Percentiles rank a stretch among this genome's conserved stretches.
Evolutionary conservation across 2,888 invertebrate species (phyloP).

Genomic region (Tanytarsus gracilentus): DNA sequence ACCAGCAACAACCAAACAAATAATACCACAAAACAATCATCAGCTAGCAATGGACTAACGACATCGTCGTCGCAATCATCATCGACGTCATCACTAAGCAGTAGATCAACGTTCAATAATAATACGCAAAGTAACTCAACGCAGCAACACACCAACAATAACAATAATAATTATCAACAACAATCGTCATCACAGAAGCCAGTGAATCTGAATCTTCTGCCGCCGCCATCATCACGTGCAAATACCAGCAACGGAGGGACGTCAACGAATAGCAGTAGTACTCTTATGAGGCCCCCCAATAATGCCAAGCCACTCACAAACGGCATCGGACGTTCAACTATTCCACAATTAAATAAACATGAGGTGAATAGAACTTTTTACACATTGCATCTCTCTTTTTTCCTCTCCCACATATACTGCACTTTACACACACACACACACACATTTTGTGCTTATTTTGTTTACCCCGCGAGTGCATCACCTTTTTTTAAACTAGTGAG

Average conservation of each 20-base stretch:
- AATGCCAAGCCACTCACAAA: neutral
- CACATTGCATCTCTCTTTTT: neutral
- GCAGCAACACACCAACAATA: neutral
- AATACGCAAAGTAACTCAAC: neutral
- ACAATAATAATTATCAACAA: neutral
- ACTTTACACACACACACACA: neutral
- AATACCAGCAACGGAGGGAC: neutral
- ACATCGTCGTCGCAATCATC: constrained; percentile 4
- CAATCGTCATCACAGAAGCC: neutral
- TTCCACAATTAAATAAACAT: constrained; percentile 12
- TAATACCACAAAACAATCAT: neutral
- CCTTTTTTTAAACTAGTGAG: neutral
- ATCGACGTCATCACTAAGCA: neutral
- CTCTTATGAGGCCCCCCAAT: constrained; percentile 6
- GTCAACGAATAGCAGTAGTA: neutral
- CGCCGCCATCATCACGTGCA: constrained; percentile 11
- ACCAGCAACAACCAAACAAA: neutral
- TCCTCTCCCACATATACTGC: neutral
- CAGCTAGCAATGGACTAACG: constrained; percentile 4
- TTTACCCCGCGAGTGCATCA: too few relatives aligned
- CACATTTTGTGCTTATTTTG: neutral
- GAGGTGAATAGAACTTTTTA: constrained; percentile 18
- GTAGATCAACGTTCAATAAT: constrained; percentile 1
- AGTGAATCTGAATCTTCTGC: neutral
- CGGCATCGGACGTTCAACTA: constrained; percentile 15